Conservation (phyloP, 1,140 invertebrate genomes). For the Gyrodactylus salaris region DNA sequence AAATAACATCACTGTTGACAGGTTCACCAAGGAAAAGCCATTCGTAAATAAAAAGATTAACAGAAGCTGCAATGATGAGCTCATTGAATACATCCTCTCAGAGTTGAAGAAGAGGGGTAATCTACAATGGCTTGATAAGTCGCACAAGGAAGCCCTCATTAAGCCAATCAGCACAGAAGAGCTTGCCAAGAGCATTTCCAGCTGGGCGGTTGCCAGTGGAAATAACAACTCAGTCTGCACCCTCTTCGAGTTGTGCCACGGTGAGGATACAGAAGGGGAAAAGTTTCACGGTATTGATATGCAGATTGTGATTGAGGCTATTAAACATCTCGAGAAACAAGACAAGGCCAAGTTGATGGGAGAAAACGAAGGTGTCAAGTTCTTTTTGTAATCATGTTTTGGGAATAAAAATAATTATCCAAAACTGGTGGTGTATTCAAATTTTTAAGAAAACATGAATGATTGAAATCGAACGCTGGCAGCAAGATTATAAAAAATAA, state of each 20-base stretch:
- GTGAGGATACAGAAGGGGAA: constrained; percentile 1
- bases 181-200: background rate
- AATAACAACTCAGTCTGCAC: background rate
- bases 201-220: background rate
- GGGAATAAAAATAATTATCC: background rate
- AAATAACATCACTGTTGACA: background rate
- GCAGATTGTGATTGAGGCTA: background rate
- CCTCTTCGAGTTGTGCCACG: background rate
- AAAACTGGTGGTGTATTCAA: too few species aligned
- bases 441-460: too few species aligned
- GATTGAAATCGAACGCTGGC: too few species aligned
- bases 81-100: background rate
- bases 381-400: background rate
- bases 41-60: background rate
- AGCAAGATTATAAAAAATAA: too few species aligned
- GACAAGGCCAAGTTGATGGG: background rate
- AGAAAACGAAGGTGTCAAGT: constrained; percentile 2
- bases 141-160: background rate
- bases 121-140: constrained; percentile 4
- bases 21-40: background rate
- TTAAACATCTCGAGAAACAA: background rate
- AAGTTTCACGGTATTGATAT: background rate
- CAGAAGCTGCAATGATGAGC: background rate
- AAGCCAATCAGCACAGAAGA: background rate
- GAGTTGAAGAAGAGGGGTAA: constrained; percentile 2